Conservation (phyloP, 2,113 vertebrate species). For the Oophaga pumilio region DNA sequence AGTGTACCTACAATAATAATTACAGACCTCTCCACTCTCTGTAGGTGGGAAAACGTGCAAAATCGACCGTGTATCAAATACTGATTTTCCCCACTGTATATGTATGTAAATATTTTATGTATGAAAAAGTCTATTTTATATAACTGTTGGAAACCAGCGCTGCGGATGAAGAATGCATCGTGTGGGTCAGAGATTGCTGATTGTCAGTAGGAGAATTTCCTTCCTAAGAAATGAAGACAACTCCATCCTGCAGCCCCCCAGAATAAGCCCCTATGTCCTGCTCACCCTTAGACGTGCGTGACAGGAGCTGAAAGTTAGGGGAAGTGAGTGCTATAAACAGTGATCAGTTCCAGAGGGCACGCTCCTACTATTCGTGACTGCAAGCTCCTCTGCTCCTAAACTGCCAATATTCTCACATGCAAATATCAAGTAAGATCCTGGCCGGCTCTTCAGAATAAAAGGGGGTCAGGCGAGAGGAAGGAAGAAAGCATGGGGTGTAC, state of each 20-base stretch:
- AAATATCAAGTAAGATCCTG: conserved; percentile 64
- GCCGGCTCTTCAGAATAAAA: neutral
- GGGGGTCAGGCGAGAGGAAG: neutral
- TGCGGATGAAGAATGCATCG: no score
- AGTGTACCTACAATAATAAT: no score
- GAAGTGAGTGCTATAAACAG: conserved; percentile 83
- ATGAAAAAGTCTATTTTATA: no score
- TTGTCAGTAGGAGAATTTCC: conserved; percentile 13
- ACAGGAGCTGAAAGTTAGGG: conserved; percentile 81
- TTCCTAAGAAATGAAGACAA: conserved; percentile 10
- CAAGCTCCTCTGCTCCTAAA: conserved; percentile 61
- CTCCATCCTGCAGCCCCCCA: conserved; percentile 15
- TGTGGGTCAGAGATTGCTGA: no score
- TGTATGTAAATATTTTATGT: no score
- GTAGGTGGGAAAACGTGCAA: no score
- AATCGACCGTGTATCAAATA: no score
- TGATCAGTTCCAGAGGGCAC: conserved; percentile 80
- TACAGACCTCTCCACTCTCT: no score
- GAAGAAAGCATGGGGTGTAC: conserved; percentile 7
- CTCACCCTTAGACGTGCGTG: conserved; percentile 70
- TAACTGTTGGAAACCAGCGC: no score
- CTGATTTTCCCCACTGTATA: no score
- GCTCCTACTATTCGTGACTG: conserved; percentile 65
- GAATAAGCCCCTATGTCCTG: neutral
- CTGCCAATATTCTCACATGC: conserved; percentile 57